Percentiles rank a stretch among this genome's conserved stretches.
Conservation (phyloP, 2,113 vertebrate genomes). For the Grallaria varia region DNA sequence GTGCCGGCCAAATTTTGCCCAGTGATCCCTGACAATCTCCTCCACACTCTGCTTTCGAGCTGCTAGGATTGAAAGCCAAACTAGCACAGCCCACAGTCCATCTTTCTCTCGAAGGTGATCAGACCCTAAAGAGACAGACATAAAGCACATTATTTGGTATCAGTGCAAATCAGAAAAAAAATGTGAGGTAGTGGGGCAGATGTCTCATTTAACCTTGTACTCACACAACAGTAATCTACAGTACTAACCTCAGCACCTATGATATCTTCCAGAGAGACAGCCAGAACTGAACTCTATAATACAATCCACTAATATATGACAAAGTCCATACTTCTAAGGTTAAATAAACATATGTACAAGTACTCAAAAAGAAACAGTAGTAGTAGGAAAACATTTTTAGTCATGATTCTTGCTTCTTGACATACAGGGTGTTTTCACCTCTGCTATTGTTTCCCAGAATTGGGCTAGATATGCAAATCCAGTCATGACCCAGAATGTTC, state of each 20-base stretch:
- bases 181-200: background rate
- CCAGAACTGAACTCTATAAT: background rate
- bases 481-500: background rate
- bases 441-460: background rate
- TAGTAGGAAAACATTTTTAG: background rate
- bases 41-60: slow-evolving; percentile 90
- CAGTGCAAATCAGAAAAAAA: background rate
- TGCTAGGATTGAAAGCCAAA: slow-evolving; percentile 94
- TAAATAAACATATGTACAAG: background rate
- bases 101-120: slow-evolving; percentile 98
- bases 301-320: background rate
- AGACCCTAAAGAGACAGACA: slow-evolving; percentile 79
- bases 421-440: background rate
- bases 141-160: background rate
- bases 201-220: background rate
- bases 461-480: background rate
- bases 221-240: background rate
- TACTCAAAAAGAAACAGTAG: background rate
- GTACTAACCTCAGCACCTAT: background rate
- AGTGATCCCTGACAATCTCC: slow-evolving; percentile 92
- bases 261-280: accelerated
- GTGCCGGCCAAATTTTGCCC: slow-evolving; percentile 93
- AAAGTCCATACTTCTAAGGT: background rate
- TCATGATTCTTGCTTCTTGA: background rate
- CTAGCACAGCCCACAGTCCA: slow-evolving; percentile 93